Conservation (phyloP, 2,888 invertebrate species). For the Acrobasis consociella region DNA sequence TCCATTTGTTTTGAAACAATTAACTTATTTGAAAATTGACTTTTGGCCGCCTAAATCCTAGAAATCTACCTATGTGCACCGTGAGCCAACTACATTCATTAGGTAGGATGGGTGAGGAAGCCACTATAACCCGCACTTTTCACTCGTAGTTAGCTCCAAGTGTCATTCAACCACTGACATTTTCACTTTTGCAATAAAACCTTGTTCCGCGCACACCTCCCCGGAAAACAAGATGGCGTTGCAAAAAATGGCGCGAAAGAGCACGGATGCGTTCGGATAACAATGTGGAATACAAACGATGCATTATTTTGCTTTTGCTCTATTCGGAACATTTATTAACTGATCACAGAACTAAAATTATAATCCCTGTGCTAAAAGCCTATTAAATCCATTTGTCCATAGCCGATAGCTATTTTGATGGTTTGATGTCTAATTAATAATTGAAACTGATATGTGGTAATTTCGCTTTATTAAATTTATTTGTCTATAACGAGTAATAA, state of each 20-base stretch:
- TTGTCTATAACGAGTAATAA: too few species aligned
- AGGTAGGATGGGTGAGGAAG: constrained; percentile 38
- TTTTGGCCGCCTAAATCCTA: too few species aligned
- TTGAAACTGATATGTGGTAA: not conserved
- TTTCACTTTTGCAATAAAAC: constrained; percentile 76
- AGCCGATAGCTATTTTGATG: not conserved
- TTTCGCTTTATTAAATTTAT: not conserved
- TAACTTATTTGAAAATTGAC: too few species aligned
- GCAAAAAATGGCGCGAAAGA: constrained; percentile 61
- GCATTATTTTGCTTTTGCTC: constrained; percentile 49
- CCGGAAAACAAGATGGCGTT: constrained; percentile 63
- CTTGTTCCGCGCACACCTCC: constrained; percentile 53
- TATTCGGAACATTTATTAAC: constrained; percentile 31
- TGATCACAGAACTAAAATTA: constrained; percentile 24
- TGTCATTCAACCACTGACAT: constrained; percentile 56
- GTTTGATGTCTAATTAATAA: not conserved
- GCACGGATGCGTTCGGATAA: constrained; percentile 58
- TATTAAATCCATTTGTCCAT: not conserved
- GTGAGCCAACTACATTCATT: constrained; percentile 39
- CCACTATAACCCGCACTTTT: constrained; percentile 38
- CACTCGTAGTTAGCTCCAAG: constrained; percentile 35
- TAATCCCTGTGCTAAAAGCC: not conserved
- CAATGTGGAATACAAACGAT: constrained; percentile 53
- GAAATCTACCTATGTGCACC: too few species aligned
- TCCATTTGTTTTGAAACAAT: too few species aligned